A percentile compares a stretch with the other conserved stretches of the same genome.
These are phyloP conservation scores for Anas capensis DNA, from an alignment of 2,797 vertebrate genomes.

Conservation along the genomic window DNA sequence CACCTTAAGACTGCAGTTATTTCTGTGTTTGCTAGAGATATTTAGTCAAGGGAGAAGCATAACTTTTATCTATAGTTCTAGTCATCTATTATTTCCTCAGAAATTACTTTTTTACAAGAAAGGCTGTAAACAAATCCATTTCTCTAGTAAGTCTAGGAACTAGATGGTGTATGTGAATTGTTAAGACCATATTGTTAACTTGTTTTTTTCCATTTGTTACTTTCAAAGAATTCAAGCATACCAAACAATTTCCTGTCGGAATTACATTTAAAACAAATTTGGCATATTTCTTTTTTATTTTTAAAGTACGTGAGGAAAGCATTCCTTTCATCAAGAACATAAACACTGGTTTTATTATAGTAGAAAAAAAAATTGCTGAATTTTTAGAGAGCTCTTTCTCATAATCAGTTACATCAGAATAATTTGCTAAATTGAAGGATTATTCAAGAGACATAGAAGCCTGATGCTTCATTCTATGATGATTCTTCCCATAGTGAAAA, in stretches of 20 bases:
- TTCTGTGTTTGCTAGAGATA: not conserved
- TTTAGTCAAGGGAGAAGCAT: not conserved
- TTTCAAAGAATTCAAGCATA: not conserved
- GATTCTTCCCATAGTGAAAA: not conserved
- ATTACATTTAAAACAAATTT: not conserved
- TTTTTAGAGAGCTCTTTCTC: conserved; percentile 16
- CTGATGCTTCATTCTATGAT: not conserved
- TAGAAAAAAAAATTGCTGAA: not conserved
- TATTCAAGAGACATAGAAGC: not conserved
- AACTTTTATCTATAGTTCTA: not conserved
- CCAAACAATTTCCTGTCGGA: not conserved
- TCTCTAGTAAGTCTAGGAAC: not conserved
- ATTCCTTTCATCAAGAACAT: not conserved
- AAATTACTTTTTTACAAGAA: conserved; percentile 11
- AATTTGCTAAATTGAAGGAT: not conserved
- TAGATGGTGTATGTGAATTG: conserved; percentile 1
- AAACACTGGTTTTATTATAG: conserved; percentile 10
- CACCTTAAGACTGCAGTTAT: not conserved
- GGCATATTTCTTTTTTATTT: not conserved
- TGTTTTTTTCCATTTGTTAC: not conserved
- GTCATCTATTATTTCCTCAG: not conserved
- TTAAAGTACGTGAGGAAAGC: not conserved
- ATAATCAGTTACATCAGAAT: conserved; percentile 2
- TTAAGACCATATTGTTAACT: not conserved
- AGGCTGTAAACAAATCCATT: not conserved